phyloP scores from a whole-genome alignment of 2,113 vertebrate species.

The Oryzias melastigma region DNA sequence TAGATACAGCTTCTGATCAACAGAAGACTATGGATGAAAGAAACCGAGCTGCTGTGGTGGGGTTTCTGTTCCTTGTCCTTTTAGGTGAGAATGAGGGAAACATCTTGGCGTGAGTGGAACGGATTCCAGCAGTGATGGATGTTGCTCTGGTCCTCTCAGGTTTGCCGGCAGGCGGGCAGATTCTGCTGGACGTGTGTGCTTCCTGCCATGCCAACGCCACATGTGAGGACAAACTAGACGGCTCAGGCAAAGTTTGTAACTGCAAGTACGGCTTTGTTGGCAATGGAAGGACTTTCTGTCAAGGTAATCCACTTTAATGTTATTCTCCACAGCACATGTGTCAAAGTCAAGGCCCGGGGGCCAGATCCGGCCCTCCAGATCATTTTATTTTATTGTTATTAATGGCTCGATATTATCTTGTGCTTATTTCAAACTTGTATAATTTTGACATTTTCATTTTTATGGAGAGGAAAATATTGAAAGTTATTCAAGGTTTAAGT shows the following conservation, averaged over 20 bases:
- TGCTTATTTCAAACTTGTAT: too few species aligned
- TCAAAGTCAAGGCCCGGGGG: too few species aligned
- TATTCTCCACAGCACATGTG: too few species aligned
- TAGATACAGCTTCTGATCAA: slow-evolving; percentile 17
- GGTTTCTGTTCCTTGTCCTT: slow-evolving; percentile 39
- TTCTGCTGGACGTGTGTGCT: slow-evolving; percentile 79
- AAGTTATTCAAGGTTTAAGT: too few species aligned
- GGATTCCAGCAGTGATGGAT: neutral
- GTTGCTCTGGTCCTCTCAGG: slow-evolving; percentile 19
- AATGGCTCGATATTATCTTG: too few species aligned
- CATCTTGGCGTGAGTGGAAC: neutral
- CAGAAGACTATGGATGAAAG: slow-evolving; percentile 38
- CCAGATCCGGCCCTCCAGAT: too few species aligned
- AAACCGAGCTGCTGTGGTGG: slow-evolving; percentile 4
- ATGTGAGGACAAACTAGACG: slow-evolving; percentile 77
- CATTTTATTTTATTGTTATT: too few species aligned
- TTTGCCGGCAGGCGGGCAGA: slow-evolving; percentile 8
- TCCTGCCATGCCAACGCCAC: slow-evolving; percentile 87
- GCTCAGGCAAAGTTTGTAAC: slow-evolving; percentile 84
- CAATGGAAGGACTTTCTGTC: slow-evolving; percentile 86
- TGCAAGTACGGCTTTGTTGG: slow-evolving; percentile 95
- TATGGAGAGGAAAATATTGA: too few species aligned
- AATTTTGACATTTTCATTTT: too few species aligned
- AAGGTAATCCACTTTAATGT: slow-evolving; percentile 71
- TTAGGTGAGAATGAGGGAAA: slow-evolving; percentile 29